Conservation (phyloP, 2,888 invertebrate genomes). For the Hydrotaea diabolus region DNA sequence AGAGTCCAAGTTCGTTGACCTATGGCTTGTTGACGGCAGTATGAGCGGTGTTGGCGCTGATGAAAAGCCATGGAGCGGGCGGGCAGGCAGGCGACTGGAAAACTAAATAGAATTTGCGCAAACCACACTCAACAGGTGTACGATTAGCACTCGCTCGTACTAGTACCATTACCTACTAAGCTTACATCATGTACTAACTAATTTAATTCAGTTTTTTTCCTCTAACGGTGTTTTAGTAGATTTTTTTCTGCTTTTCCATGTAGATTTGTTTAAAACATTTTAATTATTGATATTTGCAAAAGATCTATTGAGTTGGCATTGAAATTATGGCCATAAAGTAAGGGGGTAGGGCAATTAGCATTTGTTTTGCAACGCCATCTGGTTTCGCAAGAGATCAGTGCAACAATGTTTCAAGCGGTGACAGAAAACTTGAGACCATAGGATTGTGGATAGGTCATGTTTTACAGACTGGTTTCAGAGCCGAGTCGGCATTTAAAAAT, state of each 20-base stretch:
- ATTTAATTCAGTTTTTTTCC: slow-evolving; percentile 16
- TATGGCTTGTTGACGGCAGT: slow-evolving; percentile 51
- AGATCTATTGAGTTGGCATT: background rate
- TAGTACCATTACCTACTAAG: background rate
- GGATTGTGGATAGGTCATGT: background rate
- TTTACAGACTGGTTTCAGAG: too few species aligned
- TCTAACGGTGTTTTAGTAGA: slow-evolving; percentile 47
- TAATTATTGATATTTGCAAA: slow-evolving; percentile 7
- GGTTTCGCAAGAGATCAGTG: background rate
- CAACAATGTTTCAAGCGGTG: too few species aligned
- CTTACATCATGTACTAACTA: slow-evolving; percentile 40
- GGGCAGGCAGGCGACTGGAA: background rate
- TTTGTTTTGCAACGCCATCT: slow-evolving; percentile 1
- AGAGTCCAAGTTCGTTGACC: slow-evolving; percentile 52
- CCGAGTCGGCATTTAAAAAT: too few species aligned
- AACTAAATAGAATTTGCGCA: too few species aligned
- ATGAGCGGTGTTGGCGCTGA: background rate
- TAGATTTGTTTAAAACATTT: slow-evolving; percentile 8
- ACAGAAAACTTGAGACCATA: background rate
- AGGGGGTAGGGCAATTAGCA: background rate
- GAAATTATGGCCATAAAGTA: background rate
- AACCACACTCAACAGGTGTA: slow-evolving; percentile 51
- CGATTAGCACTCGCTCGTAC: slow-evolving; percentile 1
- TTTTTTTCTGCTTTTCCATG: background rate
- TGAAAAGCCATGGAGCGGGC: background rate